Percentiles rank a stretch among this genome's conserved stretches.
Conservation (phyloP, 2,888 invertebrate species). For the Drosophila tanythrix region DNA sequence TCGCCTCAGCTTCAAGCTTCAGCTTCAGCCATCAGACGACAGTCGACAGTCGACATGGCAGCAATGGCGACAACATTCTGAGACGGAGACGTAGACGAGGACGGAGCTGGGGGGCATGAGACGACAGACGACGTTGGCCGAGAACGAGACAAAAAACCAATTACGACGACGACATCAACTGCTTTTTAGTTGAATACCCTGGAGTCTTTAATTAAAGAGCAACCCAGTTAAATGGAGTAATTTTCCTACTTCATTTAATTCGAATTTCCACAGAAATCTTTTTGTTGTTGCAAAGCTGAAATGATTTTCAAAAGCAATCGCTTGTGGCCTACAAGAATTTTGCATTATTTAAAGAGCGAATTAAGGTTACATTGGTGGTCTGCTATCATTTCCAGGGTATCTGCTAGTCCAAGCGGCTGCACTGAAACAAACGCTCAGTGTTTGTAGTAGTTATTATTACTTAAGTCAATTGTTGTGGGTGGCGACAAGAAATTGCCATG, state of each 20-base stretch:
- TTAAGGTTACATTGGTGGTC: too few relatives aligned
- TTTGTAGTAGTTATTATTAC: conserved; percentile 39
- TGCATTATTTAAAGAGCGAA: not conserved
- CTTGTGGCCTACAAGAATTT: not conserved
- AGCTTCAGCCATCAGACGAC: conserved; percentile 2
- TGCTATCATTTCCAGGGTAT: conserved; percentile 9
- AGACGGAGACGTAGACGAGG: conserved; percentile 12
- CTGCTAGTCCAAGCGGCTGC: not conserved
- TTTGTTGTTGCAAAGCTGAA: too few relatives aligned
- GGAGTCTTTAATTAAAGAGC: not conserved
- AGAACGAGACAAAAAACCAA: conserved; percentile 20
- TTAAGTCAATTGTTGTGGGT: conserved; percentile 62
- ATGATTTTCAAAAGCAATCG: not conserved
- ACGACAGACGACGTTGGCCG: conserved; percentile 1
- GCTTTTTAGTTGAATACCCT: not conserved
- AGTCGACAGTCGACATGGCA: conserved; percentile 41
- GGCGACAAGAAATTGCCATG: conserved; percentile 50
- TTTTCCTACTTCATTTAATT: not conserved
- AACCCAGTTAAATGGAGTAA: not conserved
- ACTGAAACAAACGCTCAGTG: not conserved
- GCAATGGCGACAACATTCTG: conserved; percentile 53
- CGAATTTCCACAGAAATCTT: not conserved
- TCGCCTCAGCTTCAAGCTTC: conserved; percentile 23
- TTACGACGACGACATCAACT: not conserved
- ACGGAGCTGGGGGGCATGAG: not conserved